These are phyloP conservation scores for Drosophila melanogaster DNA, from an alignment of 1,140 invertebrate genomes.

Conservation along the genomic window Release_6_plus_ISO1_MT NT_037436.4:30001-30500, in stretches of 20 bases:
- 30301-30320: constrained; percentile 62
- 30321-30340: constrained; percentile 50
- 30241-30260: not conserved
- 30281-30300: constrained; percentile 21
- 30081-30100: too few relatives aligned
- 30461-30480: constrained; percentile 61
- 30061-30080: too few relatives aligned
- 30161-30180: constrained; percentile 37
- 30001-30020: too few relatives aligned
- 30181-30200: constrained; percentile 28
- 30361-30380: constrained; percentile 31
- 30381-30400: constrained; percentile 82
- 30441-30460: constrained; percentile 60
- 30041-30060: too few relatives aligned
- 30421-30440: constrained; percentile 60
- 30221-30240: constrained; percentile 10
- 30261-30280: constrained; percentile 12
- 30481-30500: constrained; percentile 76
- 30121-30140: not conserved
- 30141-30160: constrained; percentile 27
- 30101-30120: not conserved
- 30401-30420: constrained; percentile 63
- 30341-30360: constrained; percentile 62
- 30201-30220: constrained; percentile 35
- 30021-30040: too few relatives aligned